A percentile compares a stretch with the other conserved stretches of the same genome.
phyloP scores from a whole-genome alignment of 2,113 vertebrate genomes.

The Hemicordylus capensis region DNA sequence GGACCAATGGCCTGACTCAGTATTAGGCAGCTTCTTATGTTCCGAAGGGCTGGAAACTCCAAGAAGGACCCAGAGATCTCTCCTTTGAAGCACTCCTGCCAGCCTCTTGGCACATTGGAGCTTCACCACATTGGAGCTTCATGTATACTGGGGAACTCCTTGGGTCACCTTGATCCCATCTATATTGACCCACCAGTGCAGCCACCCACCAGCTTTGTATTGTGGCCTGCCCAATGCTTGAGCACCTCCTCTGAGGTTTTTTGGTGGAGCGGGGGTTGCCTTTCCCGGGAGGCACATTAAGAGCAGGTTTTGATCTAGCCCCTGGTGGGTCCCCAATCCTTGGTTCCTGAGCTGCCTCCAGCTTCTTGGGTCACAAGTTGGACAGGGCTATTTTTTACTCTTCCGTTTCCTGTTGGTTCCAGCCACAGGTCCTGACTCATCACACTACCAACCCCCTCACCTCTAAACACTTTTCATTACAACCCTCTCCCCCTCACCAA shows the following conservation, averaged over 20 bases:
- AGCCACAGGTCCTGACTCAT: not conserved
- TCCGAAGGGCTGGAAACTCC: too few relatives aligned
- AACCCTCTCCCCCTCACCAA: not conserved
- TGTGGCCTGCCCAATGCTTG: not conserved
- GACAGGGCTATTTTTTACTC: not conserved
- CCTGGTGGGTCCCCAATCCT: not conserved
- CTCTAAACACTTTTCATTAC: not conserved
- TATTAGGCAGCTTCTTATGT: too few relatives aligned
- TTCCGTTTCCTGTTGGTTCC: not conserved
- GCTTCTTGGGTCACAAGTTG: not conserved
- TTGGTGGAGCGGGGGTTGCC: too few relatives aligned
- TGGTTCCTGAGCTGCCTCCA: not conserved
- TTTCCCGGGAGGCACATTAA: not conserved
- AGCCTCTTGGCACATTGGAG: too few relatives aligned
- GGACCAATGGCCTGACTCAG: too few relatives aligned
- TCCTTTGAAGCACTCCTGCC: too few relatives aligned
- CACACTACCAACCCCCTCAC: not conserved
- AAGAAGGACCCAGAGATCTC: too few relatives aligned
- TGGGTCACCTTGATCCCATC: not conserved
- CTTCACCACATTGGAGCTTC: accelerated
- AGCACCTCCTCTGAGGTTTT: not conserved
- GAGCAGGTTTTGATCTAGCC: not conserved
- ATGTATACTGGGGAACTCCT: not conserved
- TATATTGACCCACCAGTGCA: not conserved
- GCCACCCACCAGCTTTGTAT: too few relatives aligned